Evolutionary conservation across 37 sponge, comb jelly and placozoan genomes (phyloP).

Genomic region (Beroe forskalii): DNA sequence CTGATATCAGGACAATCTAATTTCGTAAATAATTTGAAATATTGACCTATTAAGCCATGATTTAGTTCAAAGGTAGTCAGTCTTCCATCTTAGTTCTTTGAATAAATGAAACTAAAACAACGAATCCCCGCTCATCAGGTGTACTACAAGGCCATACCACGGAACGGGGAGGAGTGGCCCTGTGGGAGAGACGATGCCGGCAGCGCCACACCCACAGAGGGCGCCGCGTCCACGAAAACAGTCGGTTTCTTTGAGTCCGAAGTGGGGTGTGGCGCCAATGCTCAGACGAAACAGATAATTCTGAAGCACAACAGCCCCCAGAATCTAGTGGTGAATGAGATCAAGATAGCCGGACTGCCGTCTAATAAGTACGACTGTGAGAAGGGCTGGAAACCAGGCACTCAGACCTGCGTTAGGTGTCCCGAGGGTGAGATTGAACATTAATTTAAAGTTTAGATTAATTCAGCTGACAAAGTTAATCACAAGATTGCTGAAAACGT

Average conservation of each 20-base stretch:
- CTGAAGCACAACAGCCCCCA: neutral
- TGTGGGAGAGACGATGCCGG: neutral
- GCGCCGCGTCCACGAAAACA: neutral
- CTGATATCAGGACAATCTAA: too few species aligned
- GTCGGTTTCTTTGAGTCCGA: neutral
- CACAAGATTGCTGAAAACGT: too few species aligned
- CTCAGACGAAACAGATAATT: neutral
- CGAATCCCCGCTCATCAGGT: neutral
- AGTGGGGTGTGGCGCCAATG: neutral
- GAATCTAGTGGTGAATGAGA: neutral
- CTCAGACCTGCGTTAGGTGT: constrained; percentile 3
- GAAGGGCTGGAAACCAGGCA: neutral
- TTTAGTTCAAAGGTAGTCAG: too few species aligned
- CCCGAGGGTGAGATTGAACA: neutral
- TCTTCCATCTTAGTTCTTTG: neutral
- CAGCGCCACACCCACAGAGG: neutral
- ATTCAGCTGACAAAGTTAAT: too few species aligned
- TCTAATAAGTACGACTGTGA: neutral
- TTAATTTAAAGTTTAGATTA: neutral
- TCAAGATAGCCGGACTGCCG: neutral
- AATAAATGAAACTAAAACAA: too few species aligned
- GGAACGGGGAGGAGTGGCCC: constrained; percentile 8
- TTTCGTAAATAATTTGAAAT: too few species aligned
- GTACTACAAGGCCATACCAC: neutral
- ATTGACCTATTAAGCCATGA: too few species aligned